Evolutionary conservation across 2,888 invertebrate species (phyloP), one percentile per base, ranked within the genome.

Genomic region (Caprella mutica): DNA sequence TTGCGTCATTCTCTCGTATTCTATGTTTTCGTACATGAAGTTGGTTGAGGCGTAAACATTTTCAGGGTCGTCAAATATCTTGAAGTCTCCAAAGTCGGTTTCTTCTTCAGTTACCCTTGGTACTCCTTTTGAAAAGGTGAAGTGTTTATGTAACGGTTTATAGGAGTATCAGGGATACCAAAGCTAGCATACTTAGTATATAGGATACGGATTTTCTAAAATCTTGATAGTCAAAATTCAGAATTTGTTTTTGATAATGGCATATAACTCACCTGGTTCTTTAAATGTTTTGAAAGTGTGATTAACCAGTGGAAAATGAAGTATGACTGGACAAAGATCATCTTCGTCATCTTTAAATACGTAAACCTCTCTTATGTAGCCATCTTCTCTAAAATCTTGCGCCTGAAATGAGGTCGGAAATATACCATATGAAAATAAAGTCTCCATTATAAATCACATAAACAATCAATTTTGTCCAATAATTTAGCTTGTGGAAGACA

Each of bases 1-100:
- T 59, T 72, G 65, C n/a, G 71, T 67, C 30, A 75, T 67, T n/a
- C 73, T 68, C 46, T 74, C 71, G 66, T 74, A 75, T 51, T 71
- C 70, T 24, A 67, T 56, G 29, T 71, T 66, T 1, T 71, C 68
- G 67, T 74, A 75, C 35, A 69, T 70, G 67, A 75, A 75, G 66
- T 75, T 75, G 66, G 72, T 74, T n/a, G 74, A 72, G 6, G 74
- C 73, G 65, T 72, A 75, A 2, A 74, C 70, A 5, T 70, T 69
- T 5, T 68, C 65, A 1, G 71, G 70, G 61, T 74, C 73, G 56
- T 72, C 72, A 67, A 74, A 75, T 6, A 75, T 68, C 40, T 69
- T 68, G 66, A 75, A 75, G 61, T 74, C 68, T 2, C 71, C 75
- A 65, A 73, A 74, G 3, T 70, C 68, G 17, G 67, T 67, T 55